A percentile compares a stretch with the other conserved stretches of the same genome.
phyloP scores from a whole-genome alignment of 1,140 invertebrate species.

The Wasmannia auropunctata region DNA sequence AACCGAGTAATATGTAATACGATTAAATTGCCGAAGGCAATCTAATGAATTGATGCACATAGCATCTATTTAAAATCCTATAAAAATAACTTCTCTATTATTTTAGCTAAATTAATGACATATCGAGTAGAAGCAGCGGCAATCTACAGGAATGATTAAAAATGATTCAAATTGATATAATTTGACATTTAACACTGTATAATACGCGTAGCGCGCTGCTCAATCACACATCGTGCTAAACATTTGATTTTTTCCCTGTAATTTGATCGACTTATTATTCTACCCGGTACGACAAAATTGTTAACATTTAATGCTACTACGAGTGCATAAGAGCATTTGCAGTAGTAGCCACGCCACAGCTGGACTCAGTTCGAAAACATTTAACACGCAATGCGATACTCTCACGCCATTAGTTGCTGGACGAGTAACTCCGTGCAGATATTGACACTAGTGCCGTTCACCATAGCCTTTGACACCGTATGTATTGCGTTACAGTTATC shows the following conservation, averaged over 20 bases:
- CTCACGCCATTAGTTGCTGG: background rate
- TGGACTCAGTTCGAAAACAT: background rate
- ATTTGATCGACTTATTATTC: background rate
- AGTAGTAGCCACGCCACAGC: background rate
- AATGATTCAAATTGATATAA: too few relatives aligned
- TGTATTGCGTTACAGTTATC: slow-evolving; percentile 19
- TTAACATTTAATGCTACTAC: too few relatives aligned
- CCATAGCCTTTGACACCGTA: slow-evolving; percentile 21
- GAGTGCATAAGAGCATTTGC: background rate
- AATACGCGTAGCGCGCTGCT: background rate
- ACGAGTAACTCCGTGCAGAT: slow-evolving; percentile 22
- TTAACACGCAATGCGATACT: slow-evolving; percentile 14
- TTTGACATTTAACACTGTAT: too few relatives aligned
- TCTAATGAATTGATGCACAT: too few relatives aligned
- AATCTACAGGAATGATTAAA: too few relatives aligned
- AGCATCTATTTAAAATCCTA: too few relatives aligned
- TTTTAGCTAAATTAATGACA: too few relatives aligned
- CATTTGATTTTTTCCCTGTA: slow-evolving; percentile 3
- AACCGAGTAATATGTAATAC: too few relatives aligned
- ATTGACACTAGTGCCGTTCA: background rate
- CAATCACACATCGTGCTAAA: background rate
- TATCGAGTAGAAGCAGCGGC: too few relatives aligned
- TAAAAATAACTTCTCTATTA: too few relatives aligned
- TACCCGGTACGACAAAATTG: background rate
- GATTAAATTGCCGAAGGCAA: too few relatives aligned